Conservation (phyloP, 1,140 invertebrate genomes). For the Uloborus diversus region DNA sequence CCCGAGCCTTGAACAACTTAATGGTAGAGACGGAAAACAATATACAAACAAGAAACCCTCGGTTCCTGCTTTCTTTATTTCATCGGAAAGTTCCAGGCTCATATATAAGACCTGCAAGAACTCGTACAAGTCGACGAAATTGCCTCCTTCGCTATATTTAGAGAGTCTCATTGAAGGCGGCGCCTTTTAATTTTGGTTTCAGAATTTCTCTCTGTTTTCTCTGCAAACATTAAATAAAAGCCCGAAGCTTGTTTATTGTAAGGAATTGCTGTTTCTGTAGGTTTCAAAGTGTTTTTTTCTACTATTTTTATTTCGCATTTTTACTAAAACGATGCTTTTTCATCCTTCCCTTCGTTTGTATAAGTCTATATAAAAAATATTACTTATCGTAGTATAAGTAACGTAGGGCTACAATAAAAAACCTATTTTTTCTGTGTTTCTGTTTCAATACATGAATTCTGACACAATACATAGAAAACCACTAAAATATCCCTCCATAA, state of each 20-base stretch:
- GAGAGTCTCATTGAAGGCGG: neutral
- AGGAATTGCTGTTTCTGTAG: no score
- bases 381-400: no score
- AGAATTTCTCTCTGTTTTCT: neutral
- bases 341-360: no score
- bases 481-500: no score
- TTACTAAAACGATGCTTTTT: neutral
- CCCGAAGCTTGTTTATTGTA: no score
- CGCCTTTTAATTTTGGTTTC: slow-evolving; percentile 7
- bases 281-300: no score
- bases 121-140: neutral
- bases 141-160: neutral
- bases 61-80: neutral
- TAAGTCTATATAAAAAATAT: no score
- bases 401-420: no score
- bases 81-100: neutral
- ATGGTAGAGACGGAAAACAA: neutral
- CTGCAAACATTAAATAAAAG: neutral
- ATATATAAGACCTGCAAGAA: neutral
- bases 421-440: no score
- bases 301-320: neutral
- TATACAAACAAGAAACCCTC: neutral
- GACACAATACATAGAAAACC: no score
- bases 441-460: no score
- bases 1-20: neutral